Evolutionary conservation across 2,113 vertebrate genomes (phyloP).

Genomic region (Oryzias melastigma): DNA sequence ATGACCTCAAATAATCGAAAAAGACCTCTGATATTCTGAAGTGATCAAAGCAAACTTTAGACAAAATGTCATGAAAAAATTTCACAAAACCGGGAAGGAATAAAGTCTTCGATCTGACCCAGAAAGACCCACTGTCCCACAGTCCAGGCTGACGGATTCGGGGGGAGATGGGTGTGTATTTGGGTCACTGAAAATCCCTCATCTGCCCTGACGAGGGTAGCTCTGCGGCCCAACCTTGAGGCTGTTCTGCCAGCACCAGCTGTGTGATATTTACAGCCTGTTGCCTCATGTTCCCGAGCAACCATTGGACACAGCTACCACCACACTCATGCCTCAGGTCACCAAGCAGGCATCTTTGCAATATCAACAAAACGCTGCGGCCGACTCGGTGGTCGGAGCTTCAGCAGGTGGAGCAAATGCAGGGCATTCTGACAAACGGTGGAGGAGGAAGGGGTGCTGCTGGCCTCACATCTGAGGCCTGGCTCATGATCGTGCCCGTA

Average conservation of each 20-base stretch:
- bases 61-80: too few species aligned
- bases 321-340: slow-evolving; percentile 33
- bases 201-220: slow-evolving; percentile 49
- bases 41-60: too few species aligned
- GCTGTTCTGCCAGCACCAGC: slow-evolving; percentile 75
- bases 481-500: slow-evolving; percentile 45
- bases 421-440: slow-evolving; percentile 11
- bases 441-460: slow-evolving; percentile 24
- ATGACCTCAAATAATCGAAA: too few species aligned
- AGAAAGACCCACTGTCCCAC: not conserved
- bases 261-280: slow-evolving; percentile 78
- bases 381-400: slow-evolving; percentile 4
- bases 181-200: slow-evolving; percentile 52
- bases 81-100: too few species aligned
- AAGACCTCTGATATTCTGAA: too few species aligned
- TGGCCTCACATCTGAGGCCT: slow-evolving; percentile 43
- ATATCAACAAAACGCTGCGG: slow-evolving; percentile 37
- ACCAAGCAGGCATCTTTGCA: slow-evolving; percentile 22
- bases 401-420: slow-evolving; percentile 39
- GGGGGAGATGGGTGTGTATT: slow-evolving; percentile 18
- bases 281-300: slow-evolving; percentile 70
- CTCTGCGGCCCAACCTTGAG: slow-evolving; percentile 75
- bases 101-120: not conserved
- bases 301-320: slow-evolving; percentile 52
- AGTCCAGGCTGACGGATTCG: slow-evolving; percentile 1